phyloP scores from a whole-genome alignment of 2,888 invertebrate genomes.

The Xanthia icteritia region DNA sequence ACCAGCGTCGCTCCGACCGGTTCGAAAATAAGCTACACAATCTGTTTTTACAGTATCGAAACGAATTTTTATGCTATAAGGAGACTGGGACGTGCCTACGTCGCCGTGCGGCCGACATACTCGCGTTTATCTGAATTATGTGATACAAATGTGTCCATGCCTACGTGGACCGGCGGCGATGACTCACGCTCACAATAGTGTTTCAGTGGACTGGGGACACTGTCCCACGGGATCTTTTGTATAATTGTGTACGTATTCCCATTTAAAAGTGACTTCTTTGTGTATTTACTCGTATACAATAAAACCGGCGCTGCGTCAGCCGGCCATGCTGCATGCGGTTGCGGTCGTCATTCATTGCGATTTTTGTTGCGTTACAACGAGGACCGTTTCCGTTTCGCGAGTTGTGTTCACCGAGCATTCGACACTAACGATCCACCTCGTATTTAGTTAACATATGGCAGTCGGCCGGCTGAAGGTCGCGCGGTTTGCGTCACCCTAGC shows the following conservation, averaged over 20 bases:
- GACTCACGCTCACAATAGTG: conserved; percentile 74
- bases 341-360: conserved; percentile 54
- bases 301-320: conserved; percentile 69
- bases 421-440: conserved; percentile 34
- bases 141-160: conserved; percentile 76
- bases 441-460: conserved; percentile 64
- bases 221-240: conserved; percentile 62
- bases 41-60: conserved; percentile 72
- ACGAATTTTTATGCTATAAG: conserved; percentile 70
- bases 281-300: conserved; percentile 72
- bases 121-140: conserved; percentile 65
- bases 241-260: conserved; percentile 68
- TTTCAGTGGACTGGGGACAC: conserved; percentile 71
- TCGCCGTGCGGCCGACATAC: conserved; percentile 61
- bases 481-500: conserved; percentile 77
- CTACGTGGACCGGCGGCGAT: conserved; percentile 74
- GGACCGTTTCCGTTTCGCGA: conserved; percentile 31
- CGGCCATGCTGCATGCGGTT: conserved; percentile 62
- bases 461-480: conserved; percentile 74
- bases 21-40: conserved; percentile 75
- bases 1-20: conserved; percentile 70
- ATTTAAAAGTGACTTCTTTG: conserved; percentile 43
- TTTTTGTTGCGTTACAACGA: conserved; percentile 66
- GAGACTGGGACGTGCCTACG: conserved; percentile 74
- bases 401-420: conserved; percentile 20